Conservation (phyloP, 2,113 vertebrate genomes). For the Alaudala cheleensis region DNA sequence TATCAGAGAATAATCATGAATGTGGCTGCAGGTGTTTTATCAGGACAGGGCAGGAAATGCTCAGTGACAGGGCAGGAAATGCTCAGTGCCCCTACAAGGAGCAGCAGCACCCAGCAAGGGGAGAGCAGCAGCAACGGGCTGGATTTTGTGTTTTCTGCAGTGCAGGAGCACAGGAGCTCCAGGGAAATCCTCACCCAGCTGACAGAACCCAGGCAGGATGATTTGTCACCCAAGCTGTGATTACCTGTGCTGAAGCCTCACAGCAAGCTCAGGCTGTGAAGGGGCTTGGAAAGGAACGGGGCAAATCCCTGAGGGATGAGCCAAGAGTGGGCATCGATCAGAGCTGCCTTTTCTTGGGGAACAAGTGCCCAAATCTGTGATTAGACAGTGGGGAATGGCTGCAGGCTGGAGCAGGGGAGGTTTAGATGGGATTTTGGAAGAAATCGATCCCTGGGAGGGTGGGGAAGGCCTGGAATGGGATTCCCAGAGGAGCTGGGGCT, state of each 20-base stretch:
- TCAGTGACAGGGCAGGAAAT: background rate
- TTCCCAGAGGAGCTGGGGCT: background rate
- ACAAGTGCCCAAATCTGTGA: background rate
- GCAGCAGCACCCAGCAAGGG: background rate
- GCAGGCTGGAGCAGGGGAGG: background rate
- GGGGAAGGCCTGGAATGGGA: background rate
- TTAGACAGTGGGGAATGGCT: background rate
- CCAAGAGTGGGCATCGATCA: fast-evolving
- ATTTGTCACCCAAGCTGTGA: background rate
- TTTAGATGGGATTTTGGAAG: no score
- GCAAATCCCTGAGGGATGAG: background rate
- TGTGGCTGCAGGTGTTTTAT: background rate
- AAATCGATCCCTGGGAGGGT: background rate
- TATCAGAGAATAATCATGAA: background rate
- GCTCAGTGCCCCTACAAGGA: no score
- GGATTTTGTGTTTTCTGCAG: background rate
- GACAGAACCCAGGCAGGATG: background rate
- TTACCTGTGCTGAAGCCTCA: background rate
- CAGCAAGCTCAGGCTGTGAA: background rate
- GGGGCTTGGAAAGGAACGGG: background rate
- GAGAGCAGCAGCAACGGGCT: background rate
- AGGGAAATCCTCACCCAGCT: background rate
- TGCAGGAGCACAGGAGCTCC: background rate
- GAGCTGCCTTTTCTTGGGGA: background rate
- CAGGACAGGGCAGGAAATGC: background rate